Percentiles rank a stretch among this genome's conserved stretches.
phyloP scores from a whole-genome alignment of 2,797 vertebrate species.

The Ciconia nigra region DNA sequence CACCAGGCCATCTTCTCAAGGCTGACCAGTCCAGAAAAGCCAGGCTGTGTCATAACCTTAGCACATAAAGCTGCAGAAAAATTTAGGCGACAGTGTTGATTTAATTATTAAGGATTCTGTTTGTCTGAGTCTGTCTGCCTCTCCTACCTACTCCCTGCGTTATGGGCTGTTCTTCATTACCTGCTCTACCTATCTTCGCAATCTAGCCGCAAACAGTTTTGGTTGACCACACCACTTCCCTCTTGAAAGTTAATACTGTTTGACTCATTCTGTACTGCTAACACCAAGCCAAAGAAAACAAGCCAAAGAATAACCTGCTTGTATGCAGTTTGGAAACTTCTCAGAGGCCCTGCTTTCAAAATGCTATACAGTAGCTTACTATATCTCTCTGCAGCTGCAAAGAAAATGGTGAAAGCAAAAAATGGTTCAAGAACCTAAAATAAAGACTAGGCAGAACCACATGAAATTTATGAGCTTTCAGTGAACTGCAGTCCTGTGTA shows the following conservation, averaged over 20 bases:
- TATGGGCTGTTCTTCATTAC: slow-evolving; percentile 69
- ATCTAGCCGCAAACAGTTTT: slow-evolving; percentile 79
- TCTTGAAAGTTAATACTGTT: slow-evolving; percentile 79
- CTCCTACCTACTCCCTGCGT: slow-evolving; percentile 5
- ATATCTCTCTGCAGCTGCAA: slow-evolving; percentile 74
- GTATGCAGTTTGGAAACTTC: slow-evolving; percentile 73
- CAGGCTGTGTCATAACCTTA: not conserved
- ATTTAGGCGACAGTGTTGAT: not conserved
- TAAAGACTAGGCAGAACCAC: slow-evolving; percentile 23
- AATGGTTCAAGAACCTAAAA: slow-evolving; percentile 37
- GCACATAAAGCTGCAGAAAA: not conserved
- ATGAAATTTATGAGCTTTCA: not conserved
- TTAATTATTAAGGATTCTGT: slow-evolving; percentile 18
- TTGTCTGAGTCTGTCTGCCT: not conserved
- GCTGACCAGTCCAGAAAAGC: slow-evolving; percentile 8
- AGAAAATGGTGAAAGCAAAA: slow-evolving; percentile 61
- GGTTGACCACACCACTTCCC: slow-evolving; percentile 83
- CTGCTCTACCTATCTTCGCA: slow-evolving; percentile 73
- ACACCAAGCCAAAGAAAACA: slow-evolving; percentile 80
- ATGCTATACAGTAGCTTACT: slow-evolving; percentile 77
- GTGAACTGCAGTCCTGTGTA: not conserved
- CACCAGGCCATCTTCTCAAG: not conserved
- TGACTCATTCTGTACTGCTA: slow-evolving; percentile 75
- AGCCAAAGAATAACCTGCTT: slow-evolving; percentile 78
- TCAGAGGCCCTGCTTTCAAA: slow-evolving; percentile 74